Evolutionary conservation across 2,888 invertebrate genomes (phyloP), one percentile per base, ranked within the genome.

Genomic region (Belgica antarctica): DNA sequence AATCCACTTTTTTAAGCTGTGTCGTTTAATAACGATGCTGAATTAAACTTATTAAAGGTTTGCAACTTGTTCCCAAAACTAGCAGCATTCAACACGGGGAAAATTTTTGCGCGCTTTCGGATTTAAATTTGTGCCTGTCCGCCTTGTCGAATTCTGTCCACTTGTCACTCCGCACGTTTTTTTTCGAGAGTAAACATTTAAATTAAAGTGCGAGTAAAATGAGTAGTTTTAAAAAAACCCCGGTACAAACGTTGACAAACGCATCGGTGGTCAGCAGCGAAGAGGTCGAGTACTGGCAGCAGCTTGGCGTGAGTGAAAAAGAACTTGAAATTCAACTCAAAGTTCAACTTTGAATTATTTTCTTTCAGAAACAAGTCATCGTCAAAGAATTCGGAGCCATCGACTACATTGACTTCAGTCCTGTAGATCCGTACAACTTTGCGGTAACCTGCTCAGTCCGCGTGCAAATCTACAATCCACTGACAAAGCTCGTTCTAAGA

Each of bases 361-460:
- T 19, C 5, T 76, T 79, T 75, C 77, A 91, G 95, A 83, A 86
- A 71, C 94, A 95, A 25, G 90, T 93, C 1, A 83, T 94, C 41
- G 86, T 94, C 0, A 96, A 96, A 79, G 96, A 97, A 79, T 94
- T 91, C 80, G 94, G 94, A 22, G 88, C 92, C 0, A 91, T 98
- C 70, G 94, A 95, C 77, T 89, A 92, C 76, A 86, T 97, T 52
- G 91, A 95, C 77, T 94, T 97, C 77, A 91, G 92, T 72, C 93
- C 94, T 0, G 84, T 89, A 8, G 89, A 93, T 76, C 96, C 96
- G 0, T 86, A 92, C 81, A 88, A 92, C 77, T 92, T 96, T 82
- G 96, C 95, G 5, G 91, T 94, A 17, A 95, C 97, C 70, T 94
- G 92, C 77, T 95, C 96, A 0, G 91, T 92, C 1, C 85, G 92